Evolutionary conservation across 2,888 invertebrate species (phyloP).

Genomic region (Rhagonycha lutea): DNA sequence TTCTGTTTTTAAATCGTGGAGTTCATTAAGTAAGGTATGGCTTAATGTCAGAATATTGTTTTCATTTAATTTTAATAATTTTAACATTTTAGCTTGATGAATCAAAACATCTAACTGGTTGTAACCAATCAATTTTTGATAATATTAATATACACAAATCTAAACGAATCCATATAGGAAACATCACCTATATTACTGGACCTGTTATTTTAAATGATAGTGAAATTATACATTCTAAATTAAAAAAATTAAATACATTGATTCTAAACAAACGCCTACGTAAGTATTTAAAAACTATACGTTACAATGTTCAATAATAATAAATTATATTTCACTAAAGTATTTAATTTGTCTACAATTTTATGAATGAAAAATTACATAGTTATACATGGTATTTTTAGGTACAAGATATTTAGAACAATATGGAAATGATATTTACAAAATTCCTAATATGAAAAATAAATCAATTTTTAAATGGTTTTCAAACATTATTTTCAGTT

Average conservation of each 20-base stretch:
- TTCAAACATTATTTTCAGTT: not conserved
- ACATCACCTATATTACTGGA: constrained; percentile 58
- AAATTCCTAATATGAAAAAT: not conserved
- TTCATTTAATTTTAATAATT: not conserved
- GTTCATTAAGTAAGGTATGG: not conserved
- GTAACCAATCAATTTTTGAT: constrained; percentile 26
- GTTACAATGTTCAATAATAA: too few relatives aligned
- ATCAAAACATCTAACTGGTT: not conserved
- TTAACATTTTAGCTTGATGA: not conserved
- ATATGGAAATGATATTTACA: not conserved
- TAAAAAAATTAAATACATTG: constrained; percentile 11
- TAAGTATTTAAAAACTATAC: not conserved
- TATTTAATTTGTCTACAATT: too few relatives aligned
- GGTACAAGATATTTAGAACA: not conserved
- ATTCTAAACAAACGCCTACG: not conserved
- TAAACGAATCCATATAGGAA: constrained; percentile 56
- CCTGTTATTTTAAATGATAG: constrained; percentile 51
- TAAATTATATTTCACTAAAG: too few relatives aligned
- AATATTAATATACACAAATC: constrained; percentile 55
- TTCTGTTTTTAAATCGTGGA: not conserved
- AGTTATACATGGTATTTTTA: not conserved
- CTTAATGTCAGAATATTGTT: not conserved
- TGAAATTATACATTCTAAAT: constrained; percentile 25
- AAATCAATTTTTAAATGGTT: not conserved
- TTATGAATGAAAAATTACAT: too few relatives aligned